Percentiles rank a stretch among this genome's conserved stretches.
These are phyloP conservation scores for Reinhardtius hippoglossoides DNA, from an alignment of 2,113 vertebrate genomes.

Conservation along the genomic window DNA sequence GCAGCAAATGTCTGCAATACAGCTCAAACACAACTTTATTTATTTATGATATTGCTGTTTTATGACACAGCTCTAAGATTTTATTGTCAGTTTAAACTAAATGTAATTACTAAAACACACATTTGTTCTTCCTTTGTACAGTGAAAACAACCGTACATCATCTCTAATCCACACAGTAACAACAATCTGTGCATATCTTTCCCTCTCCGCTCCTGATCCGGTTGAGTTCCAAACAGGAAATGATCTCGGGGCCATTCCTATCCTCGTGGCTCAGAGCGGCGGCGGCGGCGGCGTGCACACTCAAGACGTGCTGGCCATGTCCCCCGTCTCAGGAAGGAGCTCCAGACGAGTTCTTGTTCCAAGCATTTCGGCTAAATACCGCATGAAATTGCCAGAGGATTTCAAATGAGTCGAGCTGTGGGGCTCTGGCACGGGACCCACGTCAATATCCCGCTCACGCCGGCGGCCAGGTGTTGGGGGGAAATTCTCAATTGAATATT, in stretches of 20 bases:
- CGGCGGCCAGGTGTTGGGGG: constrained; percentile 81
- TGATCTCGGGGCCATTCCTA: constrained; percentile 53
- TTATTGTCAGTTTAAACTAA: no score
- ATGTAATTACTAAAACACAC: no score
- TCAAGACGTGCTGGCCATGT: constrained; percentile 54
- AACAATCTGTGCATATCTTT: constrained; percentile 47
- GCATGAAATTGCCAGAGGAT: constrained; percentile 67
- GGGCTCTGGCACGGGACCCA: constrained; percentile 67
- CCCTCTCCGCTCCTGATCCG: constrained; percentile 28
- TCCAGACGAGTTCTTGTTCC: constrained; percentile 71
- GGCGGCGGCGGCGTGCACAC: constrained; percentile 35
- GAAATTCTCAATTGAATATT: constrained; percentile 77
- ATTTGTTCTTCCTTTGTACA: no score
- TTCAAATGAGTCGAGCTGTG: constrained; percentile 64
- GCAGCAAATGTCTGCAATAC: no score
- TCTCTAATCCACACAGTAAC: constrained; percentile 30
- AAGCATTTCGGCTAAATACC: constrained; percentile 62
- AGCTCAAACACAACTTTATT: no score
- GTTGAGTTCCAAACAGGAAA: constrained; percentile 66
- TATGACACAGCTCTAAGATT: no score
- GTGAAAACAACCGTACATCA: no score
- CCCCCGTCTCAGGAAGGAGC: constrained; percentile 63
- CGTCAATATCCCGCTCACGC: constrained; percentile 69
- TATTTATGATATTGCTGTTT: no score
- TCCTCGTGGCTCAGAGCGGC: constrained; percentile 36